phyloP scores from a whole-genome alignment of 2,113 vertebrate species.

The Mobula birostris region DNA sequence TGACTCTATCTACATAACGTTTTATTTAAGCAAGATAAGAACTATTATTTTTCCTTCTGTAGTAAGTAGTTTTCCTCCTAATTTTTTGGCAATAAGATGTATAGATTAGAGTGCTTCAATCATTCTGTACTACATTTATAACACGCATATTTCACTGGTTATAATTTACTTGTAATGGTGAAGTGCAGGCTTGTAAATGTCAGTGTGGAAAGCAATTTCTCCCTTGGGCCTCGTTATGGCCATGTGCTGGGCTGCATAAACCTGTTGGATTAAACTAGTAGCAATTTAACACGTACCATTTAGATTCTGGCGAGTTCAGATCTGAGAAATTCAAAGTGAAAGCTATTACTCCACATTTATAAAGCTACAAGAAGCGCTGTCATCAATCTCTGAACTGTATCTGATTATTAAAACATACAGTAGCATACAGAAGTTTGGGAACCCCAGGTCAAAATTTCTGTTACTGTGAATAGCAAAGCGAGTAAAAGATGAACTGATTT shows the following conservation, averaged over 20 bases:
- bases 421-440: no score
- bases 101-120: background rate
- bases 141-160: background rate
- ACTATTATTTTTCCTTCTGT: background rate
- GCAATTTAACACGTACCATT: conserved; percentile 2
- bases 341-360: background rate
- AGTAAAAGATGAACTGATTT: no score
- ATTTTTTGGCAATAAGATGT: background rate
- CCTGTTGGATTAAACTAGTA: conserved; percentile 14
- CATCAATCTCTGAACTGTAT: background rate
- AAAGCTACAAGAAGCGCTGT: background rate
- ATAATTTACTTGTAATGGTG: background rate
- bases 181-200: conserved; percentile 8
- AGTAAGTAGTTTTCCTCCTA: background rate
- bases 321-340: conserved; percentile 8
- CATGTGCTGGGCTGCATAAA: background rate
- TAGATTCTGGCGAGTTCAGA: background rate
- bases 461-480: no score
- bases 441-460: no score
- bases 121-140: background rate
- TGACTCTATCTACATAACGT: no score
- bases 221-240: background rate
- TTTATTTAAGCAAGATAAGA: background rate
- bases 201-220: conserved; percentile 21
- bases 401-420: background rate